Base-by-base conservation (phyloP, 2,113 vertebrate genomes). In the Crocuta crocuta region DNA sequence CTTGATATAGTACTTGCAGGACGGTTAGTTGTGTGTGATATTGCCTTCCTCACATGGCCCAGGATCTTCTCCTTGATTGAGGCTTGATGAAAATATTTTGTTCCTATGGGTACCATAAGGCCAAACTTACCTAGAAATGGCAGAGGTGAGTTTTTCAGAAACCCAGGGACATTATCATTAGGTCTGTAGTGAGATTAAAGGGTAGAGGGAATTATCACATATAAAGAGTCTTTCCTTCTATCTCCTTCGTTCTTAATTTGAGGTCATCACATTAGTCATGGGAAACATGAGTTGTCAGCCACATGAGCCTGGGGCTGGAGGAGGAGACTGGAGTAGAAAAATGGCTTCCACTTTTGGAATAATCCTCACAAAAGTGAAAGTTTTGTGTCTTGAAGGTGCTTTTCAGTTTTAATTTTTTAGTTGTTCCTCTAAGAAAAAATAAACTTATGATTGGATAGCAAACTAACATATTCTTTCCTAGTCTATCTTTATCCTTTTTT, bases 81-180 rank as follows among this genome's bases (percentile, higher is more conserved):
- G 24, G 66, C 50, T 89, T 55, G n/a, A n/a, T 82, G 50, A 39
- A 95, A 95, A 26, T 80, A 48, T 90, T 76, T 83, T 45, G 90
- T 87, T 83, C 80, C 65, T 78, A 0, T 33, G 66, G 24, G 21
- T 48, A 53, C 35, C 10, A 0, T 35, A 87, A 89, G 23, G 87
- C 93, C 92, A 82, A 78, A 96, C 8, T 70, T 89, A 39, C 53
- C 24, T 73, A 48, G 68, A 76, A 93, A 82, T 55, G 45, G 43
- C 26, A 78, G 55, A 58, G 21, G 2, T 4, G 7, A 87, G 26
- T 26, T 89, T 86, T 97, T 90, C 43, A 83, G 66, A 96, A 93
- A 50, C 50, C 26, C 23, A 78, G 33, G 31, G 65, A 50, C 10
- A n/a, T 81, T 63, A 70, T 74, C 10, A 1, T 55, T 65, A 76